Evolutionary conservation across 2,113 vertebrate genomes (phyloP), one percentile per base, ranked within the genome.

Genomic region (Alethe diademata): DNA sequence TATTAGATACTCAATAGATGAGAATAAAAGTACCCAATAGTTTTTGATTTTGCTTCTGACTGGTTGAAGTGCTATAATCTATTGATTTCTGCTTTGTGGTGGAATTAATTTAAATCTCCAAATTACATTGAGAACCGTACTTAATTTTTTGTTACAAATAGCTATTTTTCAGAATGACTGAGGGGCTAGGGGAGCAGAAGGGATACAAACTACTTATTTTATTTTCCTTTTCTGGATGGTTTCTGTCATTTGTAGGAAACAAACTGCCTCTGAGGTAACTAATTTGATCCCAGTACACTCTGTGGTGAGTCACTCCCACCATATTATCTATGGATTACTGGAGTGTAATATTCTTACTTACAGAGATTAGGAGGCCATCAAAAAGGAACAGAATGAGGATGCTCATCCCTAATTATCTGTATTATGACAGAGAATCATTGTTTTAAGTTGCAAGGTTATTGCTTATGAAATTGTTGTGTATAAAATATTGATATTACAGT

Each of bases 391-490:
- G 86, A 94, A 92, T 65, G 64, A 24, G 54, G 43, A 85, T 91
- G 61, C 33, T 96, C 19, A 95, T 95, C 65, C 74, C 62, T 94
- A 96, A 95, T 96, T 94, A 96, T 96, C 74, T 85, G 72, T 94
- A 92, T 96, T 96, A 93, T 97, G 96, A 96, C 94, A 94, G 82
- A 88, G 75, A 93, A 95, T 92, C 48, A 93, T 96, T 97, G 93
- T 94, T 96, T 92, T 93, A 97, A 93, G 65, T 93, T 96, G 64
- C 69, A 84, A 96, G 94, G 94, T 93, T 96, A 82, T 67, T 88
- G 38, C 53, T 96, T 94, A 87, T 86, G 79, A 90, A 94, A 80
- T 33, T 8, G 2, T 76, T 96, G 94, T 93, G 72, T 93, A 94
- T 95, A 96, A 96, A 96, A 97, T 96, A 95, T 96, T 97, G 93